phyloP scores from a whole-genome alignment of 2,113 vertebrate species.

The Pavo muticus region DNA sequence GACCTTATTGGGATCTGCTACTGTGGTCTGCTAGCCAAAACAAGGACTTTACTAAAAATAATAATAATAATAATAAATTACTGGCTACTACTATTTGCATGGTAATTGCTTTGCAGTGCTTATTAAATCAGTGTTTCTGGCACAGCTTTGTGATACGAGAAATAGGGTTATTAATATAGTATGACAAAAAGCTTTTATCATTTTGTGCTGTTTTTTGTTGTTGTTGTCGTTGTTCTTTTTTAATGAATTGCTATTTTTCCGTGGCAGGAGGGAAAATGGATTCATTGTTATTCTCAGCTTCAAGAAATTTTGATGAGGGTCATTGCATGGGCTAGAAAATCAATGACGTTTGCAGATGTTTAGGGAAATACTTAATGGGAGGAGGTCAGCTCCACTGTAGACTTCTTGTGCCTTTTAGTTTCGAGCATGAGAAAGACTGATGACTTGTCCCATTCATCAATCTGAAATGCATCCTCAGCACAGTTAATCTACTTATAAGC shows the following conservation, averaged over 20 bases:
- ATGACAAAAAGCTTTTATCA: slow-evolving; percentile 30
- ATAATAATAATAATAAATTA: slow-evolving; percentile 13
- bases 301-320: neutral
- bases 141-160: slow-evolving; percentile 31
- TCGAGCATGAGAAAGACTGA: neutral
- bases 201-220: neutral
- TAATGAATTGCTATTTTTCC: slow-evolving; percentile 18
- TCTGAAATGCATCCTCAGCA: neutral
- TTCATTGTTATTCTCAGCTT: neutral
- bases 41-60: slow-evolving; percentile 45
- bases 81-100: slow-evolving; percentile 67
- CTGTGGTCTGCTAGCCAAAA: slow-evolving; percentile 56
- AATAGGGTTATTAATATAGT: slow-evolving; percentile 56
- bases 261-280: neutral
- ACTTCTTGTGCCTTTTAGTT: neutral
- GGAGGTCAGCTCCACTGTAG: neutral
- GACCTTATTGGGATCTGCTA: slow-evolving; percentile 43
- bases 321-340: neutral
- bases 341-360: neutral
- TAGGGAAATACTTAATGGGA: neutral
- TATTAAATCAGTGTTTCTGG: slow-evolving; percentile 69
- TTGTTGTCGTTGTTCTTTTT: neutral
- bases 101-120: slow-evolving; percentile 63
- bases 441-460: neutral
- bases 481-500: neutral